phyloP scores from a whole-genome alignment of 2,888 invertebrate genomes.

The Gymnosoma rotundatum region DNA sequence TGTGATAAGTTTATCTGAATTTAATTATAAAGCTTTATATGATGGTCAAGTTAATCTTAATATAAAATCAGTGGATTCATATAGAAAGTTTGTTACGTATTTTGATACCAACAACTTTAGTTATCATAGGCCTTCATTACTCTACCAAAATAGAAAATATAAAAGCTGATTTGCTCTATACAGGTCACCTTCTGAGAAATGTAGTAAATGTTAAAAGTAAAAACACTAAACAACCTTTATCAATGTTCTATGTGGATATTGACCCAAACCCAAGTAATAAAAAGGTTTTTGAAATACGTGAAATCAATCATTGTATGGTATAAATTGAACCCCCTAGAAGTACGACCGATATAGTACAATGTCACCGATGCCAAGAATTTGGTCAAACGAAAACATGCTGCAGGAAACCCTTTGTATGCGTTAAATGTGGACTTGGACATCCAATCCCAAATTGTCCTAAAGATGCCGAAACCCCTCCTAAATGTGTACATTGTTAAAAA shows the following conservation, averaged over 20 bases:
- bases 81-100: constrained; percentile 31
- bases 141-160: constrained; percentile 18
- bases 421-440: no score
- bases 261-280: not conserved
- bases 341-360: no score
- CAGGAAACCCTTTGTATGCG: constrained; percentile 6
- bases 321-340: not conserved
- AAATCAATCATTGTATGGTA: constrained; percentile 10
- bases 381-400: constrained; percentile 13
- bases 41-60: no score
- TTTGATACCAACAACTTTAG: constrained; percentile 37
- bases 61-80: constrained; percentile 35
- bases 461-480: no score
- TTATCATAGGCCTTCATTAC: no score
- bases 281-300: constrained; percentile 22
- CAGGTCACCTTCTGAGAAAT: no score
- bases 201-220: no score
- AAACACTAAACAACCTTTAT: no score
- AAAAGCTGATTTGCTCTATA: no score
- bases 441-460: no score
- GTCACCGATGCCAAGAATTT: constrained; percentile 7
- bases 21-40: no score
- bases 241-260: no score
- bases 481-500: constrained; percentile 28
- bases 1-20: constrained; percentile 21